Base-by-base conservation (phyloP, 2,797 vertebrate species). In the Hyperoplus lanceolatus region DNA sequence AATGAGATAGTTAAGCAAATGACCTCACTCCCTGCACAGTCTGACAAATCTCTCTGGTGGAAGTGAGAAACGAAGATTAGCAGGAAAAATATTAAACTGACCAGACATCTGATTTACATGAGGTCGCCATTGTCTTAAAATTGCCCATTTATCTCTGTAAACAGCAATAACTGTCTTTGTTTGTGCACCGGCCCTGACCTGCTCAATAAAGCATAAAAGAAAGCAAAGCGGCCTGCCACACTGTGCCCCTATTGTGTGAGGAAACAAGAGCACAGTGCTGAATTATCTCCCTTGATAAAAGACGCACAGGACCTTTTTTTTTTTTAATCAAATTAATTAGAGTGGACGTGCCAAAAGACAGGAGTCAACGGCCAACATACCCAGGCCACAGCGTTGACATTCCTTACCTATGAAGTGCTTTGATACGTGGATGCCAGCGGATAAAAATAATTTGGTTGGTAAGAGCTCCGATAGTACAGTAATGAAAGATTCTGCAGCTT, bases 261-360 rank as follows among this genome's bases (percentile, higher is more conserved):
- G 83, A 93, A 91, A 91, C 85, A 82, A 89, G 90, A 91, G 82
- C 50, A 55, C 76, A 89, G 81, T 65, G 88, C 77, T 85, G 90
- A 93, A 91, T 87, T 87, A 92, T 91, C 89, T 90, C 87, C 77
- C 81, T 21, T 78, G 88, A 92, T 90, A 93, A 92, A 92, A 89
- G 81, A 87, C 88, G 84, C 4, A 11, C 83, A 89, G 83, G 29
- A 81, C 87, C 86, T 88, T 81, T 85, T 91, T 90, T 86, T 50
- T 91, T 90, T 86, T 29, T 29, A 48, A 76, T 79, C 79, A 39
- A 39, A 41, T 87, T 91, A 88, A 90, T 92, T 88, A 92, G 87
- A 43, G 62, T 42, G 64, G 75, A 81, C 70, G 56, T 67, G 83
- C 71, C 79, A 89, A 90, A 80, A 62, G 80, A 70, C 13, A 29